These are phyloP conservation scores for Agrilus mali DNA, from an alignment of 2,888 invertebrate species.

Conservation along the genomic window DNA sequence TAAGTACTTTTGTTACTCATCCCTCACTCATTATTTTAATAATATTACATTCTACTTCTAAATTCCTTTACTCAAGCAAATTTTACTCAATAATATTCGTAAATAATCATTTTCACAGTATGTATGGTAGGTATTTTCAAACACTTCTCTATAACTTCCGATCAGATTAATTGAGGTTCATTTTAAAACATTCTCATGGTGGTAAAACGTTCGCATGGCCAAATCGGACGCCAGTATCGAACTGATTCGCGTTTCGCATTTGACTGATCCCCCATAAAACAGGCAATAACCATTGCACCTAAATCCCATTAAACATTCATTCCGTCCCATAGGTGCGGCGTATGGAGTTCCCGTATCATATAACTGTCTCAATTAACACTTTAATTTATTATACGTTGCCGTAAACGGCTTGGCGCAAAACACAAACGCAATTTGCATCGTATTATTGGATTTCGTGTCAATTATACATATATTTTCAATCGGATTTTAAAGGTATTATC, in stretches of 20 bases:
- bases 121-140: too few species aligned
- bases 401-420: conserved; percentile 20
- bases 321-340: conserved; percentile 5
- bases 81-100: too few species aligned
- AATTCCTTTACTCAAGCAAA: too few species aligned
- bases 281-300: conserved; percentile 1
- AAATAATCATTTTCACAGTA: too few species aligned
- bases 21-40: too few species aligned
- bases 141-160: too few species aligned
- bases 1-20: too few species aligned
- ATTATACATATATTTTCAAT: conserved; percentile 13
- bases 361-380: conserved; percentile 20
- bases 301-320: conserved; percentile 5
- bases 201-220: too few species aligned
- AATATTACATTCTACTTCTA: too few species aligned
- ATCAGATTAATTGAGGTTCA: too few species aligned
- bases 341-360: conserved; percentile 11
- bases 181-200: too few species aligned
- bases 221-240: background rate
- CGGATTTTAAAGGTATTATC: background rate
- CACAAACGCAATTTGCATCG: conserved; percentile 19
- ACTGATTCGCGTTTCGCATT: background rate
- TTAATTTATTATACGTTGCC: conserved; percentile 21
- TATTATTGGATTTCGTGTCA: conserved; percentile 15
- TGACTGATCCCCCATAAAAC: background rate